Percentiles rank a stretch among this genome's conserved stretches.
Conservation (phyloP, 2,888 invertebrate genomes). For the Eupithecia insigniata region DNA sequence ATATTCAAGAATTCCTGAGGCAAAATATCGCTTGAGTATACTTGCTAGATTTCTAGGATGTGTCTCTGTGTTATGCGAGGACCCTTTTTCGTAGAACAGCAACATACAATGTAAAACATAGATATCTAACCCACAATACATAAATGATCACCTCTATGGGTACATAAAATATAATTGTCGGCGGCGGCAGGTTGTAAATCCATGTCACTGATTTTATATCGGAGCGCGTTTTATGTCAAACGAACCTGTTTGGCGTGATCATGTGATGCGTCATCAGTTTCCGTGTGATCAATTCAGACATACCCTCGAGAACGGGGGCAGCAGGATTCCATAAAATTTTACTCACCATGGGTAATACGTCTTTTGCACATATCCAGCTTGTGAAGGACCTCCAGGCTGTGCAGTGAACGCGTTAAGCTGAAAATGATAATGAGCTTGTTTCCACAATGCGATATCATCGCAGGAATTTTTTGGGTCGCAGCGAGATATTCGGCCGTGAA, state of each 20-base stretch:
- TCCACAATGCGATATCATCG: not conserved
- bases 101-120: not conserved
- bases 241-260: too few relatives aligned
- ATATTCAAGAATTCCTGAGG: not conserved
- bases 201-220: not conserved
- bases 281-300: too few relatives aligned
- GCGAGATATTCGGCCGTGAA: not conserved
- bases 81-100: not conserved
- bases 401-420: too few relatives aligned
- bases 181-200: not conserved
- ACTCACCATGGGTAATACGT: too few relatives aligned
- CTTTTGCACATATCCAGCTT: too few relatives aligned
- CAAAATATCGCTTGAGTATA: not conserved
- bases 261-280: too few relatives aligned
- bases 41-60: not conserved
- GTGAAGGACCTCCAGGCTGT: too few relatives aligned
- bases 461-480: not conserved
- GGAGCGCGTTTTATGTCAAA: too few relatives aligned
- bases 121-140: not conserved
- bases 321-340: too few relatives aligned
- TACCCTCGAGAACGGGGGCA: too few relatives aligned
- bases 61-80: not conserved
- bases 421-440: not conserved
- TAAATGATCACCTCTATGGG: not conserved
- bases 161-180: not conserved